Evolutionary conservation across 2,797 vertebrate species (phyloP).

Genomic region (Scarus forsteni): DNA sequence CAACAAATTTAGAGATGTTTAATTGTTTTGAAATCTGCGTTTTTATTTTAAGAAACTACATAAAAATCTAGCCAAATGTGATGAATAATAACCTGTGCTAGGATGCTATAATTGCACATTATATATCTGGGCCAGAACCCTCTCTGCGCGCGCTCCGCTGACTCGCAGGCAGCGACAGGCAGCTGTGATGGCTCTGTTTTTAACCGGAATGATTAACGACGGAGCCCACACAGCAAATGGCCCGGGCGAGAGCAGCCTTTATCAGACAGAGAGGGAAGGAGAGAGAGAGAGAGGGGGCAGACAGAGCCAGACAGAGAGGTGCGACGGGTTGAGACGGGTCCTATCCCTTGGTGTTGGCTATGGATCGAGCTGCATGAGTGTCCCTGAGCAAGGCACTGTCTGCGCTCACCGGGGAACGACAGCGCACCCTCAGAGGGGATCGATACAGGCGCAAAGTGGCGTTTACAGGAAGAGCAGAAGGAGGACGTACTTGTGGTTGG

Average conservation of each 20-base stretch:
- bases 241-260: conserved; percentile 70
- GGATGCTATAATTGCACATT: conserved; percentile 37
- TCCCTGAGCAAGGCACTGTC: conserved; percentile 69
- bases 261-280: conserved; percentile 60
- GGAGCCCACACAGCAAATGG: conserved; percentile 78
- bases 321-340: neutral
- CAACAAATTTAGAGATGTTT: neutral
- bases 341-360: neutral
- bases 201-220: conserved; percentile 85
- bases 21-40: conserved; percentile 3
- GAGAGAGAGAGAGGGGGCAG: conserved; percentile 21
- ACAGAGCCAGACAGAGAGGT: conserved; percentile 12
- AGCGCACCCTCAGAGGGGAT: conserved; percentile 10
- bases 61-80: neutral
- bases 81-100: conserved; percentile 4
- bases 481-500: conserved; percentile 91
- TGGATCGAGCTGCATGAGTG: conserved; percentile 41
- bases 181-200: conserved; percentile 84
- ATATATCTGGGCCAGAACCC: conserved; percentile 45
- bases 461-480: neutral
- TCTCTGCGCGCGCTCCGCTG: conserved; percentile 56
- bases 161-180: conserved; percentile 74
- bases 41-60: neutral
- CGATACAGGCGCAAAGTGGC: conserved; percentile 15
- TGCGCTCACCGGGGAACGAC: conserved; percentile 16